Percentiles rank a stretch among this genome's conserved stretches.
Evolutionary conservation across 2,113 vertebrate species (phyloP).

Genomic region (Phrynocephalus versicolor): DNA sequence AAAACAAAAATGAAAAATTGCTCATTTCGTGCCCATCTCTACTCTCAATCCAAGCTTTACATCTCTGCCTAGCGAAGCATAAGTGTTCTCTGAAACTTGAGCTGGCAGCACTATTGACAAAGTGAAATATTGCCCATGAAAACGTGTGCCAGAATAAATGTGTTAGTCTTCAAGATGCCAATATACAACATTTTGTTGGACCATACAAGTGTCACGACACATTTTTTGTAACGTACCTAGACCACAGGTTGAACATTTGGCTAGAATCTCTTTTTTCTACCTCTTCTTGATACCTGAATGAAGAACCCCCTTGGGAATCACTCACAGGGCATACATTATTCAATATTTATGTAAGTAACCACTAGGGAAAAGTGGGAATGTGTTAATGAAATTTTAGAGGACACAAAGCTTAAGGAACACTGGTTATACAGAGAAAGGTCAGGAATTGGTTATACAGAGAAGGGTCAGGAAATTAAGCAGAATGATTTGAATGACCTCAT

Average conservation of each 20-base stretch:
- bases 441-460: neutral
- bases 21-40: too few relatives aligned
- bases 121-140: neutral
- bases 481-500: neutral
- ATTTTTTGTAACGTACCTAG: neutral
- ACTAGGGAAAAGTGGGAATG: neutral
- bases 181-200: neutral
- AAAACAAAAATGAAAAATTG: too few relatives aligned
- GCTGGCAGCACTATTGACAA: neutral
- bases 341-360: neutral
- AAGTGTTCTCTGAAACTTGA: too few relatives aligned
- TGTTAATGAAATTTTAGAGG: neutral
- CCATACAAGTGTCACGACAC: neutral
- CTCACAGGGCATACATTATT: neutral
- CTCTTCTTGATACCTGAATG: neutral
- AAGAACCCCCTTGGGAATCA: neutral
- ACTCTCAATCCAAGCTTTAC: too few relatives aligned
- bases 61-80: too few relatives aligned
- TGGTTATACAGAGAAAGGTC: neutral
- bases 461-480: neutral
- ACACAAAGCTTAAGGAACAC: neutral
- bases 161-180: neutral
- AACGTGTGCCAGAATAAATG: neutral
- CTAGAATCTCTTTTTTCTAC: too few relatives aligned
- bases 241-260: neutral